phyloP scores from a whole-genome alignment of 2,888 invertebrate species.

The Polydrusus cervinus region DNA sequence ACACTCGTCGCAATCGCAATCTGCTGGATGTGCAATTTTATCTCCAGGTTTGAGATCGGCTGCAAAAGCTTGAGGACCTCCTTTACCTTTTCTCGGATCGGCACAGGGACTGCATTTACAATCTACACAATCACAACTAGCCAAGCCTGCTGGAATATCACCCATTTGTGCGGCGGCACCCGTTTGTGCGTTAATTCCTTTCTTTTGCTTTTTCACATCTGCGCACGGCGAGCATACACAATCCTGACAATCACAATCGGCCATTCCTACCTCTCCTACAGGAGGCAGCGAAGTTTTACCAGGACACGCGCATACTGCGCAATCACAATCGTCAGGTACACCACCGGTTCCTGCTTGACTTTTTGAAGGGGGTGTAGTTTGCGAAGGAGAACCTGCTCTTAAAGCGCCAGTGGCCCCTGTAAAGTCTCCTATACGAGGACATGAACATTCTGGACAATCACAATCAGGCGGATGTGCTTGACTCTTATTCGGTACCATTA shows the following conservation, averaged over 20 bases:
- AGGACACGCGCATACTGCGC: constrained; percentile 42
- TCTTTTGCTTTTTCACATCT: constrained; percentile 27
- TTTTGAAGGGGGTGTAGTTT: not conserved
- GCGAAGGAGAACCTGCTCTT: not conserved
- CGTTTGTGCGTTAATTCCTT: not conserved
- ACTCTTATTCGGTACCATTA: constrained; percentile 2
- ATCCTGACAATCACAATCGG: constrained; percentile 39
- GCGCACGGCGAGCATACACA: constrained; percentile 42
- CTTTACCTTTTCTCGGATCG: constrained; percentile 44
- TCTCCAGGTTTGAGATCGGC: constrained; percentile 4
- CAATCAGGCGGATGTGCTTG: constrained; percentile 49
- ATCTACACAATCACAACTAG: constrained; percentile 50
- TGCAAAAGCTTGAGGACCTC: too few species aligned
- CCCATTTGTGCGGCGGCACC: too few species aligned
- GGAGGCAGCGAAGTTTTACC: constrained; percentile 16
- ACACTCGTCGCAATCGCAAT: constrained; percentile 54
- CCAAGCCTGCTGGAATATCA: not conserved
- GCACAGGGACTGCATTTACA: constrained; percentile 53
- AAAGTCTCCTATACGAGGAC: constrained; percentile 30
- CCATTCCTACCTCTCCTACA: not conserved
- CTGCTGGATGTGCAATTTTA: constrained; percentile 49
- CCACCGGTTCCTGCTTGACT: not conserved
- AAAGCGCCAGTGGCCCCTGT: not conserved
- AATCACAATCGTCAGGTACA: constrained; percentile 32
- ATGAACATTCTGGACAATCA: constrained; percentile 43